A percentile compares a stretch with the other conserved stretches of the same genome.
phyloP scores from a whole-genome alignment of 2,113 vertebrate genomes.

The Drymodes brunneopygia region DNA sequence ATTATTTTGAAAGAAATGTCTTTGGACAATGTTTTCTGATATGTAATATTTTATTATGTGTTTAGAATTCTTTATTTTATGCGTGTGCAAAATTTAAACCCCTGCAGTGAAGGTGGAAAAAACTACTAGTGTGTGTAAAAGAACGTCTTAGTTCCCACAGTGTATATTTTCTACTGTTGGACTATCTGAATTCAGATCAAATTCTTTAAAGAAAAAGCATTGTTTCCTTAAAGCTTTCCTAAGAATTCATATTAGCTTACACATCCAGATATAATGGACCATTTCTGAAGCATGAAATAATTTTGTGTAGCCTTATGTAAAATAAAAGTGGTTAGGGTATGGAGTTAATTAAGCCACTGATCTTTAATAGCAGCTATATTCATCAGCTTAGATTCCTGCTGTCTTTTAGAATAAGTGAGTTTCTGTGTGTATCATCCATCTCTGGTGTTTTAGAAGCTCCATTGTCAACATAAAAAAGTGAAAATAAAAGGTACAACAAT shows the following conservation, averaged over 20 bases:
- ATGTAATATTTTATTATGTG: background rate
- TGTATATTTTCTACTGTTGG: background rate
- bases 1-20: background rate
- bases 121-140: background rate
- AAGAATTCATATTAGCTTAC: background rate
- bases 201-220: background rate
- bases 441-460: conserved; percentile 3
- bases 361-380: background rate
- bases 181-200: background rate
- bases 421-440: background rate
- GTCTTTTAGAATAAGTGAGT: background rate
- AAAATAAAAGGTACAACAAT: background rate
- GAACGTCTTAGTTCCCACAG: background rate
- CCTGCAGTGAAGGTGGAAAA: background rate
- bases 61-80: background rate
- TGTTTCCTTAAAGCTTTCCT: background rate
- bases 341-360: conserved; percentile 16
- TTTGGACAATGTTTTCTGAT: background rate
- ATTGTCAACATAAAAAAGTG: background rate
- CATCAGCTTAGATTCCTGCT: background rate
- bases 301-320: conserved; percentile 7
- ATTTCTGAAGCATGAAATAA: conserved; percentile 8
- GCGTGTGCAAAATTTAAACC: background rate
- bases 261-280: background rate
- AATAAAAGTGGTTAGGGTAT: conserved; percentile 21